Evolutionary conservation across 2,113 vertebrate genomes (phyloP).

Genomic region (Mirounga angustirostris): DNA sequence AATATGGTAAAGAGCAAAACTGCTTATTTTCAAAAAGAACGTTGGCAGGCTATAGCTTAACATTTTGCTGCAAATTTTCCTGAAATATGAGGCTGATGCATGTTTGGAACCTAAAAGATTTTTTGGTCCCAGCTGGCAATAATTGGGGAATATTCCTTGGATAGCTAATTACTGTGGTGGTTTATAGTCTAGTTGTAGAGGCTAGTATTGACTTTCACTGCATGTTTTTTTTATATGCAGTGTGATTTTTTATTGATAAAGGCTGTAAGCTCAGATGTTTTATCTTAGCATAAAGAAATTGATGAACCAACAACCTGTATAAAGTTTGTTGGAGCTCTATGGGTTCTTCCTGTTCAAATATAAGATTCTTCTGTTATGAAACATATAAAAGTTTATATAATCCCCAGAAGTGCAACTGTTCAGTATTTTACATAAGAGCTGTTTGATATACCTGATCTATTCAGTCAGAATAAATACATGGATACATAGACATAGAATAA

Average conservation of each 20-base stretch:
- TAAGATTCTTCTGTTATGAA: not conserved
- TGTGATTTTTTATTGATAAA: not conserved
- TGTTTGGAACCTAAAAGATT: not conserved
- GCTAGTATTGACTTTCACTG: not conserved
- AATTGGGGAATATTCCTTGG: not conserved
- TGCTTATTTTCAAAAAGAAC: not conserved
- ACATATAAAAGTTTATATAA: not conserved
- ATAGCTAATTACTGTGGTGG: not conserved
- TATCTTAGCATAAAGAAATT: not conserved
- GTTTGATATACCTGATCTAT: not conserved
- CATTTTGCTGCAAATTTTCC: not conserved
- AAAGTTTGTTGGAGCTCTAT: not conserved
- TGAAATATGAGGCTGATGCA: not conserved
- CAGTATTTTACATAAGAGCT: not conserved
- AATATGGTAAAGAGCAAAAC: not conserved
- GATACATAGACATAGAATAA: not conserved
- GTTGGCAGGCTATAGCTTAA: not conserved
- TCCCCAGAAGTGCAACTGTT: conserved; percentile 34
- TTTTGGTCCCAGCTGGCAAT: not conserved
- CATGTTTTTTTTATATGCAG: not conserved
- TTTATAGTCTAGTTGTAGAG: not conserved
- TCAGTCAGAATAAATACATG: conserved; percentile 6
- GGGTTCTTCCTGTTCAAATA: not conserved
- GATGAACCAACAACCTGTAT: not conserved
- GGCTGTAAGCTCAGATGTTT: not conserved